Percentiles rank a stretch among this genome's conserved stretches.
These are phyloP conservation scores for Sebastes elongatus DNA, from an alignment of 2,797 vertebrate species.

Conservation along the genomic window DNA sequence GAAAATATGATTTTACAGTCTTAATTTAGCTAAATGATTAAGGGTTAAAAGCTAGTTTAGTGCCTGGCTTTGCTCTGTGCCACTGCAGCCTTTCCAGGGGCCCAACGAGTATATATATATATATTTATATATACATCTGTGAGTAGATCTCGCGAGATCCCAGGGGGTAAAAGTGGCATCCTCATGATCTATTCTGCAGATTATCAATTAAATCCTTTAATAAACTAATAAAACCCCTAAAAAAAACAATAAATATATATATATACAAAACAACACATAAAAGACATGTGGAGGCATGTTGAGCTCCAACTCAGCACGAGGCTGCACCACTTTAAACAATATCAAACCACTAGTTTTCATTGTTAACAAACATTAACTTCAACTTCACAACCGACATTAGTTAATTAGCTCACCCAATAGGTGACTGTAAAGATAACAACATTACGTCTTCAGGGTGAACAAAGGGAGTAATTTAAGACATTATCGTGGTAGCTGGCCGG, in stretches of 20 bases:
- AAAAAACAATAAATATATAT: too few relatives aligned
- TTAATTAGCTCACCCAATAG: accelerated
- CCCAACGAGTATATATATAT: neutral
- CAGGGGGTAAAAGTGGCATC: neutral
- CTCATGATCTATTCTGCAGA: neutral
- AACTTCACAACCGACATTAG: neutral
- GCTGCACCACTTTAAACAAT: conserved; percentile 17
- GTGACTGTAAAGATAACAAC: accelerated
- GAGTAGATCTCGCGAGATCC: conserved; percentile 11
- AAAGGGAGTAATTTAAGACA: neutral
- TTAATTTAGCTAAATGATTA: neutral
- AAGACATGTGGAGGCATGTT: conserved; percentile 1
- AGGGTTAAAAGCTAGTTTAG: neutral
- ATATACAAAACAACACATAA: too few relatives aligned
- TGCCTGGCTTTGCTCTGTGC: neutral
- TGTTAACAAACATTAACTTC: neutral
- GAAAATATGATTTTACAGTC: neutral
- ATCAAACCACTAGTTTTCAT: neutral
- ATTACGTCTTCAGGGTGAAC: accelerated
- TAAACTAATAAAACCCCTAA: neutral
- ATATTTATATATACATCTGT: too few relatives aligned
- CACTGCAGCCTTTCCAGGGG: conserved; percentile 6
- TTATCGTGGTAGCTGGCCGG: conserved; percentile 36
- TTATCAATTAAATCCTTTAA: neutral
- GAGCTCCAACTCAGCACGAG: conserved; percentile 45